Base-by-base conservation (phyloP, 2,797 vertebrate species). In the Chiloscyllium punctatum region DNA sequence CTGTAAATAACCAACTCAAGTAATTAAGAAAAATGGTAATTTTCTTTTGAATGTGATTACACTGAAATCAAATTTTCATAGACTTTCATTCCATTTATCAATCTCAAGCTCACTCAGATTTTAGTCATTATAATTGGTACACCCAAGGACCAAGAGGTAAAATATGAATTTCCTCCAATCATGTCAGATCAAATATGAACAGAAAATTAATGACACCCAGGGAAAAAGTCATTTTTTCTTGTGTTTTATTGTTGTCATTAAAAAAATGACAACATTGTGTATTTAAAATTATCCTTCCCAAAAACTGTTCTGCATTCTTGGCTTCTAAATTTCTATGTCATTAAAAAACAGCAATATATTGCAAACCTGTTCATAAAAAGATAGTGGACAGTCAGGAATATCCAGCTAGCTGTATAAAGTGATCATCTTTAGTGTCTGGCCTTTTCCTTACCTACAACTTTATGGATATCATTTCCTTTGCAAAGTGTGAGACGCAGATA, bases 341-440 rank as follows among this genome's bases (percentile, higher is more conserved):
- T 33, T 30, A 42, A 48, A 84, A 91, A 18, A n/a, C 53, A 62
- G 88, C 30, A 91, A 91, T 91, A 30, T 62, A 33, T 91, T 91
- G 30, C 88, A 91, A 66, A 91, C n/a, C 27, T 33, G 57, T n/a
- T 91, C 62, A n/a, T 30, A 91, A 91, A 66, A 91, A 62, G 88
- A 91, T 57, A 66, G 30, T n/a, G 18, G 57, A 62, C 57, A 66
- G 88, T 90, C 88, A 66, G 33, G 15, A 66, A 91, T 91, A 91
- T 18, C 16, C 11, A 0, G 88, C 27, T 1, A 21, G 57, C 62
- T 66, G n/a, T n/a, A 57, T n/a, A 16, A 91, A 62, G 53, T 57
- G 66, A 91, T 91, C 5, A 66, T 91, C 33, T 62, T 57, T 15
- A 0, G 13, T 13, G n/a, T n/a, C 33, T n/a, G 88, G 88, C 88